Conservation (phyloP, 2,113 vertebrate species). For the Pollachius pollachius region DNA sequence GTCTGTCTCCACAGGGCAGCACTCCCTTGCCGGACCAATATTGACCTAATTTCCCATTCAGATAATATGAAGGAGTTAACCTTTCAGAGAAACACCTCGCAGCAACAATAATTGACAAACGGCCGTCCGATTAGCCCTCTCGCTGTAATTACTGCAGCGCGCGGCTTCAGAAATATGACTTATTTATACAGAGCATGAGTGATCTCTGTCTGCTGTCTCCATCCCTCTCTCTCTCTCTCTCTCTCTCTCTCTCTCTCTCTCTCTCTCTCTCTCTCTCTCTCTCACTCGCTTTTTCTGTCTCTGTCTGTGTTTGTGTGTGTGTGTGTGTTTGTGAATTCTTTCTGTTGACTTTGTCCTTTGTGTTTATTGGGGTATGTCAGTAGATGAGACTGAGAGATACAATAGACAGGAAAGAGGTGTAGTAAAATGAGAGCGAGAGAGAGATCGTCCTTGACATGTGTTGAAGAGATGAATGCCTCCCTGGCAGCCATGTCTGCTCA, state of each 20-base stretch:
- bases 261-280: no score
- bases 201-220: no score
- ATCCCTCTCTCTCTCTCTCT: no score
- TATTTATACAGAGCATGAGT: no score
- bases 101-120: conserved; percentile 83
- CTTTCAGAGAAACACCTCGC: conserved; percentile 80
- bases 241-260: no score
- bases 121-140: conserved; percentile 66
- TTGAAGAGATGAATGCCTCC: conserved; percentile 62
- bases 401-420: no score
- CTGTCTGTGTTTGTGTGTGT: not conserved
- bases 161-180: conserved; percentile 13
- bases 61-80: conserved; percentile 78
- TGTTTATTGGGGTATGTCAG: not conserved
- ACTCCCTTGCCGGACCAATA: conserved; percentile 66
- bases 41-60: conserved; percentile 75
- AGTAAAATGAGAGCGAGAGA: conserved; percentile 61
- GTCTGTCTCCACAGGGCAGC: conserved; percentile 36
- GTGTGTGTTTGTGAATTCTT: no score
- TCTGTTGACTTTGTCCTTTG: no score
- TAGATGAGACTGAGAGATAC: no score
- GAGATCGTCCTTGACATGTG: not conserved
- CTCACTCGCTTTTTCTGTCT: not conserved
- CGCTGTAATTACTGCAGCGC: conserved; percentile 76
- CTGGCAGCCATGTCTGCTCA: conserved; percentile 68